Evolutionary conservation across 1,140 invertebrate species (phyloP).

Genomic region (Forficula auricularia): DNA sequence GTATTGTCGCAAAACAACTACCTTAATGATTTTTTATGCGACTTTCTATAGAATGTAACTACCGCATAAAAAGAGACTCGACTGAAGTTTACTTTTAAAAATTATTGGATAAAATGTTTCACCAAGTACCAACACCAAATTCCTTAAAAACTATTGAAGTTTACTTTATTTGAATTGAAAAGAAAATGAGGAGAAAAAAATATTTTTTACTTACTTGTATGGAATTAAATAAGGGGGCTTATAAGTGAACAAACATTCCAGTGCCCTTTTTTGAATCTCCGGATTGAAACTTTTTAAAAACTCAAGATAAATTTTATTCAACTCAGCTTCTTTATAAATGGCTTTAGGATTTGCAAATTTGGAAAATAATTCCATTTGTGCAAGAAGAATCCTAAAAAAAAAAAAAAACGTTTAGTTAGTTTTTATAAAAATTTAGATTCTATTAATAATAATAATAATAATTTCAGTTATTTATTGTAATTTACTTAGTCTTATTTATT

Average conservation of each 20-base stretch:
- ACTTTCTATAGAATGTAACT: too few species aligned
- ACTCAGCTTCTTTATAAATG: constrained; percentile 52
- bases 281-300: constrained; percentile 59
- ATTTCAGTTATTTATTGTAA: too few species aligned
- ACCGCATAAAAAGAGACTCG: too few species aligned
- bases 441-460: not conserved
- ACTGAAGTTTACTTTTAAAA: too few species aligned
- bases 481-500: not conserved
- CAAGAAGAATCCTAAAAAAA: constrained; percentile 44
- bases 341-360: constrained; percentile 65
- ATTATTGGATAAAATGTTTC: too few species aligned
- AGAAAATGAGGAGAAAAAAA: too few species aligned
- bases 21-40: too few species aligned
- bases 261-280: constrained; percentile 61
- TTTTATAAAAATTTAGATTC: not conserved
- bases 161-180: too few species aligned
- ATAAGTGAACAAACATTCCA: constrained; percentile 72
- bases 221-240: constrained; percentile 55
- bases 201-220: constrained; percentile 42
- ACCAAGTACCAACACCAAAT: too few species aligned
- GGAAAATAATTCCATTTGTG: constrained; percentile 56
- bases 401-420: not conserved
- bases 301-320: constrained; percentile 57
- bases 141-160: too few species aligned
- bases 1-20: too few species aligned